Conservation (phyloP, 2,797 vertebrate genomes). For the Alca torda region DNA sequence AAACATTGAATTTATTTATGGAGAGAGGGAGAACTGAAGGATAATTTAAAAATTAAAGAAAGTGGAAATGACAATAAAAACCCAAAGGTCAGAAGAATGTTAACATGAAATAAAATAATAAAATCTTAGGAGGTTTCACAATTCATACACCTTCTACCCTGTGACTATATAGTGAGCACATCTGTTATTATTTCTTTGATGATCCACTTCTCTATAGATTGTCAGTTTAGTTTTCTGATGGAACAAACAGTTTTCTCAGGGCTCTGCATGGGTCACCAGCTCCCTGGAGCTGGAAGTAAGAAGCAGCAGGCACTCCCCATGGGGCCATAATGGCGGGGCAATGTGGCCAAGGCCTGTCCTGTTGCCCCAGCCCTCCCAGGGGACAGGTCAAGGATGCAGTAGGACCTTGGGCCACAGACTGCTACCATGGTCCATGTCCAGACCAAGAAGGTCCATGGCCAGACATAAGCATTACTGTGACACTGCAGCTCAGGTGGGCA, state of each 20-base stretch:
- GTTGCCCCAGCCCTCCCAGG: background rate
- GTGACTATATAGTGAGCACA: background rate
- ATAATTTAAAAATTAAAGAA: background rate
- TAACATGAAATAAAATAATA: background rate
- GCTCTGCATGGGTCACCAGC: background rate
- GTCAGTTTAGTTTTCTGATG: background rate
- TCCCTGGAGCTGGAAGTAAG: background rate
- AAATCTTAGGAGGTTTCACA: background rate
- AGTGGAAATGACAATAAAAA: background rate
- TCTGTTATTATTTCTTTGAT: background rate
- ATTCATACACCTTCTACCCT: background rate
- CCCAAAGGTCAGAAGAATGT: background rate
- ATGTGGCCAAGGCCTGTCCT: rapidly evolving
- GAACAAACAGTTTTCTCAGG: background rate
- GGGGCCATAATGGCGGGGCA: rapidly evolving
- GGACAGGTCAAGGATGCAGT: background rate
- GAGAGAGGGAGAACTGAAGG: background rate
- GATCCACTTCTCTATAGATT: background rate
- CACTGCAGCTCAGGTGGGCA: background rate
- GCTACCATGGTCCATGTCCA: background rate
- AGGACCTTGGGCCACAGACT: rapidly evolving
- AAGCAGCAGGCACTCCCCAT: rapidly evolving
- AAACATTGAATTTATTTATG: background rate
- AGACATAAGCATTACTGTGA: background rate
- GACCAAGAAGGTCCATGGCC: rapidly evolving